These are phyloP conservation scores for Tretioscincus oriximinensis DNA, from an alignment of 2,113 vertebrate genomes.

Conservation along the genomic window DNA sequence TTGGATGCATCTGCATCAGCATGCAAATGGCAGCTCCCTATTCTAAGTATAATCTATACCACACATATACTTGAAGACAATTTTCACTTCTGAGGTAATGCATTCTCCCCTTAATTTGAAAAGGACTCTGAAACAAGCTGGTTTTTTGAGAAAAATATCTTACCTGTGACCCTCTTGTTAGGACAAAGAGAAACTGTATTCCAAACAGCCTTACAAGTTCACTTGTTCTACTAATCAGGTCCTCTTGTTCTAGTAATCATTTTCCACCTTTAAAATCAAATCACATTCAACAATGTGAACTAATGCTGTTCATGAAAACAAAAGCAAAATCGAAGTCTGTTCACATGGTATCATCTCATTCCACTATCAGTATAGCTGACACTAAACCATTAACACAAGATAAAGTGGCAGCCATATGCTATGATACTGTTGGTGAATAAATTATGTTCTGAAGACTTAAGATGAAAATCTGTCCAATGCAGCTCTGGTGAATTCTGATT, in stretches of 20 bases:
- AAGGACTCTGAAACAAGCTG: neutral
- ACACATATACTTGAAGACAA: neutral
- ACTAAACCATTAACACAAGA: neutral
- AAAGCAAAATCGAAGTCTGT: neutral
- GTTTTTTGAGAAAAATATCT: conserved; percentile 43
- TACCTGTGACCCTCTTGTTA: conserved; percentile 93
- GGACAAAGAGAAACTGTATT: conserved; percentile 95
- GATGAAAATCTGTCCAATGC: too few relatives aligned
- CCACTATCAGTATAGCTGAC: neutral
- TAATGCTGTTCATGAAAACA: neutral
- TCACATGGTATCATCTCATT: neutral
- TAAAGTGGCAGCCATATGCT: neutral
- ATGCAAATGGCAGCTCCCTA: neutral
- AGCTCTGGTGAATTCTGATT: too few relatives aligned
- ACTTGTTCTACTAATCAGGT: too few relatives aligned
- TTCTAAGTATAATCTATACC: too few relatives aligned
- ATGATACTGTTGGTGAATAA: too few relatives aligned
- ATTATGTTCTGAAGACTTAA: too few relatives aligned
- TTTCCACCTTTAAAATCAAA: conserved; percentile 86
- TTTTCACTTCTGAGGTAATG: neutral
- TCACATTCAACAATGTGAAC: neutral
- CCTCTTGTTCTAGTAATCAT: too few relatives aligned
- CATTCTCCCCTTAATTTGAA: neutral
- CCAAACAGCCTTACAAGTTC: conserved; percentile 95
- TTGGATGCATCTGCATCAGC: too few relatives aligned